phyloP scores from a whole-genome alignment of 2,113 vertebrate species.

The Ceuthmochares aereus region DNA sequence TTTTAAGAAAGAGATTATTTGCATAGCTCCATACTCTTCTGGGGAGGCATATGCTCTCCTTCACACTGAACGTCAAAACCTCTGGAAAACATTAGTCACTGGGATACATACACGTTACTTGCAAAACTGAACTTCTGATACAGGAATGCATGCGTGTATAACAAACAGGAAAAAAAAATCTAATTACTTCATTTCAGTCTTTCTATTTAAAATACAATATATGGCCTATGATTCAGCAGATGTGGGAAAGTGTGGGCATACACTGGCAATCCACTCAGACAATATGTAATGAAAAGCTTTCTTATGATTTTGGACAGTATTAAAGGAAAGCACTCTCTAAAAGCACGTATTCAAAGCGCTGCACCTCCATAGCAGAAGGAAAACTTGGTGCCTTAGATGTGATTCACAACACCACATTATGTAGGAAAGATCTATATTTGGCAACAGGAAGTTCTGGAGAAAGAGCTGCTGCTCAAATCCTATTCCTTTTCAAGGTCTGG shows the following conservation, averaged over 20 bases:
- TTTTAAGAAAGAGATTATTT: background rate
- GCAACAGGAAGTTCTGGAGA: background rate
- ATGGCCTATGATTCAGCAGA: background rate
- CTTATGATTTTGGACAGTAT: background rate
- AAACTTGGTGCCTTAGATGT: background rate
- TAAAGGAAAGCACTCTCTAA: background rate
- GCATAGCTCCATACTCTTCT: background rate
- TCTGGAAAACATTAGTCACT: constrained; percentile 18
- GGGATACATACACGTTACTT: background rate
- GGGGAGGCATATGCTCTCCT: background rate
- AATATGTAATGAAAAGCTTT: background rate
- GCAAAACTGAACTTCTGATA: background rate
- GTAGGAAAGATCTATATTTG: background rate
- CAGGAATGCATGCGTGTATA: background rate
- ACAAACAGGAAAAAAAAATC: background rate
- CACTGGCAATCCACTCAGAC: background rate
- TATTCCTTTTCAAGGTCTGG: background rate
- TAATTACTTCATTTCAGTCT: background rate
- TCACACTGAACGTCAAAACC: background rate
- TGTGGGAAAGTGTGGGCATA: background rate
- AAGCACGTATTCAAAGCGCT: background rate
- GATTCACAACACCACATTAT: background rate
- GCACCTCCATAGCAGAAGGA: background rate
- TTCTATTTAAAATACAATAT: background rate
- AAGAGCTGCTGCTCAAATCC: background rate